Evolutionary conservation across 1,140 invertebrate genomes (phyloP), one percentile per base, ranked within the genome.

Genomic region (Antheraea pernyi): DNA sequence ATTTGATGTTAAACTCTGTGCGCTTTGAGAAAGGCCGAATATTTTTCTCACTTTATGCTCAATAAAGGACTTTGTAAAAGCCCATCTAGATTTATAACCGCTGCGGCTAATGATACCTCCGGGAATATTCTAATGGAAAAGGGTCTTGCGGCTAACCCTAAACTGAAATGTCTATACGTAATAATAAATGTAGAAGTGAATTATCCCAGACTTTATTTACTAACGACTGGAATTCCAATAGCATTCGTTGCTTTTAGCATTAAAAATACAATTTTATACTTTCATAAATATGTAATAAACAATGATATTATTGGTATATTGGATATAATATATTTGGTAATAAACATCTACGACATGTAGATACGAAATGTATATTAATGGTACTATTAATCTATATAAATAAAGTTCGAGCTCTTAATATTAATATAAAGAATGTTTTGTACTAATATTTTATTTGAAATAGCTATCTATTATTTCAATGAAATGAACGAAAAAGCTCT

Each of bases 71-170:
- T 63, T 30, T 63, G 13, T 61, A 67, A 70, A 69, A 74, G 70
- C 72, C 75, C 65, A 22, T 59, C 36, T 65, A 71, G 77, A 82
- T 82, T 77, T 80, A 80, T 74, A 68, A 46, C 48, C 74, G 73
- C 48, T 67, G 66, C 63, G 65, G 64, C 70, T 74, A 81, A 78
- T 73, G 71, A 71, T 78, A 75, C 77, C 76, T 18, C 37, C 46
- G 72, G 71, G 71, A 67, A 71, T 71, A 72, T 76, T 75, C 59
- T 67, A 71, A 73, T 71, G 70, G 71, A 79, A 73, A 79, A 80
- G 77, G 77, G 74, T 80, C 70, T 22, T 36, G 18, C 11, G 46
- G 37, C 22, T 64, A 70, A 66, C 65, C 72, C 62, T 66, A 37
- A 19, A 65, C 42, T 36, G 46, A 75, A 73, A 65, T 69, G 58